These are phyloP conservation scores for Brachyalestes nurse DNA, from an alignment of 2,797 vertebrate genomes.

Conservation along the genomic window DNA sequence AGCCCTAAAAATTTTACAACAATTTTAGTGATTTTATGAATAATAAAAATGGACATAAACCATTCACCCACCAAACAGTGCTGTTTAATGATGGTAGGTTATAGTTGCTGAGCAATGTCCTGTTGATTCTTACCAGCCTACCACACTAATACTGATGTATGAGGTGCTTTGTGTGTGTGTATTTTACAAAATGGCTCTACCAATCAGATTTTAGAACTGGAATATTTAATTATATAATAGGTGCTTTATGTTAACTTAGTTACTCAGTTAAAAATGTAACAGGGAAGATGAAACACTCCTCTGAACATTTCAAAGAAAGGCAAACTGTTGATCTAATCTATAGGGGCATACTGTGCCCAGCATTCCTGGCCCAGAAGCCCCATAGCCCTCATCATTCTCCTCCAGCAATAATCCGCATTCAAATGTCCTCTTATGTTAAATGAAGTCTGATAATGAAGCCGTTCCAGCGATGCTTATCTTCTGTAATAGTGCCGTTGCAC, in stretches of 20 bases:
- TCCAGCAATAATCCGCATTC: conserved; percentile 52
- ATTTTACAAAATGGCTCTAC: too few relatives aligned
- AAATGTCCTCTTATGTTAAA: conserved; percentile 57
- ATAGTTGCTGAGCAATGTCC: too few relatives aligned
- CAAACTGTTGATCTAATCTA: not conserved
- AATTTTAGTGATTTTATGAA: too few relatives aligned
- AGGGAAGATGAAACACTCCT: not conserved
- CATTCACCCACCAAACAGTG: not conserved
- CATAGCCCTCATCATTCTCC: conserved; percentile 43
- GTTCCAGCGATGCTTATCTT: conserved; percentile 61
- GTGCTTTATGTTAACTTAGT: too few relatives aligned
- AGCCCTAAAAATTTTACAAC: too few relatives aligned
- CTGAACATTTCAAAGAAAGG: not conserved
- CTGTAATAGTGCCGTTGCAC: conserved; percentile 63
- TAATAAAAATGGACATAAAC: too few relatives aligned
- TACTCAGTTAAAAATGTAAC: not conserved
- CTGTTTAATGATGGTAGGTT: not conserved
- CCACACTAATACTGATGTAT: not conserved
- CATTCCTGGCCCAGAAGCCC: not conserved
- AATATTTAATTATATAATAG: too few relatives aligned
- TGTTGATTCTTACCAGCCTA: not conserved
- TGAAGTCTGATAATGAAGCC: conserved; percentile 69
- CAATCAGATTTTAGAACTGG: not conserved
- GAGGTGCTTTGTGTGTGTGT: too few relatives aligned
- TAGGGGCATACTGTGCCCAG: conserved; percentile 33